Percentiles rank a stretch among this genome's conserved stretches.
Conservation (phyloP, 2,888 invertebrate genomes). For the Branchellion lobata region DNA sequence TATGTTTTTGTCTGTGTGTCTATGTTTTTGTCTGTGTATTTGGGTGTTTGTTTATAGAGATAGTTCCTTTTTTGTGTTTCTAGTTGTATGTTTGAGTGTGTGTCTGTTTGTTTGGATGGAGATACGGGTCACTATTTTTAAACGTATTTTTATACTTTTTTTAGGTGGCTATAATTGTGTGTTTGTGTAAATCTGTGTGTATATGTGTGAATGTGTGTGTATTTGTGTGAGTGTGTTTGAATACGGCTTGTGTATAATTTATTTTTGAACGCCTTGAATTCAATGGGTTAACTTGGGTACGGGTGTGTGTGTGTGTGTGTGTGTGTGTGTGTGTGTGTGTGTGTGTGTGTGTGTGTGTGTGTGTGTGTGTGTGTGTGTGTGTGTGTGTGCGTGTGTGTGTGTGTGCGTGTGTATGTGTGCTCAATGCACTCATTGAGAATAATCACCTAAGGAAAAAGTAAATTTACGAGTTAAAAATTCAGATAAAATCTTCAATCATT, state of each 20-base stretch:
- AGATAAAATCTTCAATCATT: too few species aligned
- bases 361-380: slow-evolving; percentile 23
- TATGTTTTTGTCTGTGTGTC: too few species aligned
- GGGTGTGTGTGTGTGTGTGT: slow-evolving; percentile 25
- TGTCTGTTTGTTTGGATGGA: slow-evolving; percentile 11
- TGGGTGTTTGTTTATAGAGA: slow-evolving; percentile 10
- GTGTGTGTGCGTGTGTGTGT: slow-evolving; percentile 21
- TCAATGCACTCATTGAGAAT: background rate
- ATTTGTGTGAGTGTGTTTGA: slow-evolving; percentile 16
- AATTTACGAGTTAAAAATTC: too few species aligned
- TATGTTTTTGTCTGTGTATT: background rate
- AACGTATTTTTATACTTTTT: too few species aligned
- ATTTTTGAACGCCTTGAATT: background rate
- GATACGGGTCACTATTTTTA: too few species aligned
- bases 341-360: slow-evolving; percentile 17
- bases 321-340: slow-evolving; percentile 15
- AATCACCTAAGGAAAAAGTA: too few species aligned
- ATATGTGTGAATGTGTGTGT: slow-evolving; percentile 15
- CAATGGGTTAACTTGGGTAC: background rate
- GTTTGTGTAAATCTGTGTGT: background rate
- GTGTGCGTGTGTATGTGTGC: slow-evolving; percentile 1
- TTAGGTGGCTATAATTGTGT: too few species aligned
- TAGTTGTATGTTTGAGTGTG: slow-evolving; percentile 16
- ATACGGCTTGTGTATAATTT: background rate
- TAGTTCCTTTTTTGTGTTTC: too few species aligned